phyloP scores from a whole-genome alignment of 2,888 invertebrate genomes.

The Heteropelma amictum region DNA sequence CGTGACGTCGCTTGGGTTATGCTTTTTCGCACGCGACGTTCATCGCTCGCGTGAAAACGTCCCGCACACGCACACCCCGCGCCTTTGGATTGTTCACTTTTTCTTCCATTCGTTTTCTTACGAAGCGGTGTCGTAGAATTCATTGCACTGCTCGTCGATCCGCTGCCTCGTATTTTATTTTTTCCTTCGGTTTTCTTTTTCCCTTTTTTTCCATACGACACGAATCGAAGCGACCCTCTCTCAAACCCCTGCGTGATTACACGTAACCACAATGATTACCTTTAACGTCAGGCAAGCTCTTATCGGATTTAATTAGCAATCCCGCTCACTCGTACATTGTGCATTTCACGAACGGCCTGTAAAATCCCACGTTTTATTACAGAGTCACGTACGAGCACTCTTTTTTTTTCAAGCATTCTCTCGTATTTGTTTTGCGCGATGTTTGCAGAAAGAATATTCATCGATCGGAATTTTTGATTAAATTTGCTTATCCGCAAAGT shows the following conservation, averaged over 20 bases:
- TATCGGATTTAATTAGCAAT: constrained; percentile 25
- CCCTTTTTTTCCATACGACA: neutral
- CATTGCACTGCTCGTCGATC: constrained; percentile 5
- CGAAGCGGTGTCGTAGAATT: neutral
- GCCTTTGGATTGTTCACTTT: constrained; percentile 1
- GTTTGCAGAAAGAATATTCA: too few relatives aligned
- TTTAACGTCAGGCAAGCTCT: too few relatives aligned
- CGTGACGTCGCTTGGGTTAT: constrained; percentile 33
- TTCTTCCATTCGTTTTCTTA: constrained; percentile 3
- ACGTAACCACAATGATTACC: too few relatives aligned
- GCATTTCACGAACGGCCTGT: too few relatives aligned
- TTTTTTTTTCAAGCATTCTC: too few relatives aligned
- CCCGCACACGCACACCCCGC: neutral
- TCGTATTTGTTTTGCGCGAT: too few relatives aligned
- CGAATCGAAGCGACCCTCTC: neutral
- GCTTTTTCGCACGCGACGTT: constrained; percentile 46
- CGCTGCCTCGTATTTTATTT: too few relatives aligned
- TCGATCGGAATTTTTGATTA: too few relatives aligned
- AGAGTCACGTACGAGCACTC: too few relatives aligned
- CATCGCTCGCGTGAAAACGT: constrained; percentile 21
- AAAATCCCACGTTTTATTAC: too few relatives aligned
- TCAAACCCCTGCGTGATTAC: neutral
- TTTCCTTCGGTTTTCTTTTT: too few relatives aligned
- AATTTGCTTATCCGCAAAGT: too few relatives aligned
- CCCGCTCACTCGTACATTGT: neutral